Conservation (phyloP, 2,888 invertebrate genomes). For the Bruchidius siliquastri region DNA sequence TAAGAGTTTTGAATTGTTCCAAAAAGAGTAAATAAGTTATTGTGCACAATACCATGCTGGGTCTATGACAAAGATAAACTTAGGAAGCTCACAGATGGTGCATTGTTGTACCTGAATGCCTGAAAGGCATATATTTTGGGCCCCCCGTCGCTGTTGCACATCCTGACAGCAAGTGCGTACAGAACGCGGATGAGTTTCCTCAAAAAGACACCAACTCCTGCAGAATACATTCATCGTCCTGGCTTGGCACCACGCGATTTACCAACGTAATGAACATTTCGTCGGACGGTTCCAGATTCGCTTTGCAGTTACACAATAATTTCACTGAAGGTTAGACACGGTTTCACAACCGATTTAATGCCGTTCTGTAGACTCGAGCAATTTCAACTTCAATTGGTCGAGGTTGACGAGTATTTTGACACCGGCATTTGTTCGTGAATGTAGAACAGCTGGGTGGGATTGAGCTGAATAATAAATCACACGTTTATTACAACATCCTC, state of each 20-base stretch:
- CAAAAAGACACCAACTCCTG: constrained; percentile 29
- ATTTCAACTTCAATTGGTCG: not conserved
- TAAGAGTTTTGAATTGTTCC: too few relatives aligned
- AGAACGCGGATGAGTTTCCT: constrained; percentile 26
- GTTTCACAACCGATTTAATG: not conserved
- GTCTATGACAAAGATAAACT: too few relatives aligned
- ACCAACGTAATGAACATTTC: constrained; percentile 11
- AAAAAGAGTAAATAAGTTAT: too few relatives aligned
- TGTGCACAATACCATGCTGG: too few relatives aligned
- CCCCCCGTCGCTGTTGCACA: constrained; percentile 18
- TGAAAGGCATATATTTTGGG: not conserved
- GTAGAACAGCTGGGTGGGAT: not conserved
- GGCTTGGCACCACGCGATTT: not conserved
- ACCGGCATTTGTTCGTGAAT: not conserved
- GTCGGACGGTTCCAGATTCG: not conserved
- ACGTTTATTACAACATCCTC: not conserved
- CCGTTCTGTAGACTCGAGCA: not conserved
- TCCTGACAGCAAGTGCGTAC: constrained; percentile 24
- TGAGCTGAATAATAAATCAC: not conserved
- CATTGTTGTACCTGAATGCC: not conserved
- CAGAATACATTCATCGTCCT: constrained; percentile 38
- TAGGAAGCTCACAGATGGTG: too few relatives aligned
- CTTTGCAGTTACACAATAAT: constrained; percentile 5
- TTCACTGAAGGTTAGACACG: constrained; percentile 1
- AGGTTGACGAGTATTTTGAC: not conserved